Base-by-base conservation (phyloP, 2,113 vertebrate species). In the Melospiza melodia region DNA sequence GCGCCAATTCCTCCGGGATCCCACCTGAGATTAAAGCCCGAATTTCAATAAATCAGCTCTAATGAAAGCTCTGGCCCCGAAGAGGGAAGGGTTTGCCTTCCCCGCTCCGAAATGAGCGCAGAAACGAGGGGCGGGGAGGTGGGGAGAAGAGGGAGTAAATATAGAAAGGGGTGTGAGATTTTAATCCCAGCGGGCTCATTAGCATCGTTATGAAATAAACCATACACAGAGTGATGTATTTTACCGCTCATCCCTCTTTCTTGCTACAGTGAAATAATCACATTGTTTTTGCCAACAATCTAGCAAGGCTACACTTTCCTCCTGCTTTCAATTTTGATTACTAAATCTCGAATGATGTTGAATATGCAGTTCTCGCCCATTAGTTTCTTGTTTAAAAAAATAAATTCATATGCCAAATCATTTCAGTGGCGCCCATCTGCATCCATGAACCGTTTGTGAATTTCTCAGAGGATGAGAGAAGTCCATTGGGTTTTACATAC, bases 21-120 rank as follows among this genome's bases (percentile, higher is more conserved):
- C 98, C 98, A 99, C 98, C 98, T 98, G 98, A 98, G 98, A 98
- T 97, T 98, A 98, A 98, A 98, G 98, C 93, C 86, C 89, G 92
- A 92, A 98, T 98, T 98, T 98, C 97, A 98, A 98, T 98, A 98
- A 98, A 98, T 97, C 97, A 98, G 65, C 87, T 95, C 95, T 97
- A 97, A 98, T 96, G 97, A 98, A 98, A 97, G 95, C 94, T 65
- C 85, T 95, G 96, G 87, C 95, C 84, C 79, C 73, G 76, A 92
- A 96, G 77, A 97, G 81, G 92, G 80, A 73, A 86, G 58, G 88
- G 88, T 87, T 96, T 94, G 90, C 75, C 90, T 94, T 72, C 90
- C 81, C 79, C 67, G 21, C 78, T 89, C 90, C 7, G 43, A 96
- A 98, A 95, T 33, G 49, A 95, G 84, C 95, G 87, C 89, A 94